Conservation (phyloP, 2,888 invertebrate genomes). For the Drosophila yooni region DNA sequence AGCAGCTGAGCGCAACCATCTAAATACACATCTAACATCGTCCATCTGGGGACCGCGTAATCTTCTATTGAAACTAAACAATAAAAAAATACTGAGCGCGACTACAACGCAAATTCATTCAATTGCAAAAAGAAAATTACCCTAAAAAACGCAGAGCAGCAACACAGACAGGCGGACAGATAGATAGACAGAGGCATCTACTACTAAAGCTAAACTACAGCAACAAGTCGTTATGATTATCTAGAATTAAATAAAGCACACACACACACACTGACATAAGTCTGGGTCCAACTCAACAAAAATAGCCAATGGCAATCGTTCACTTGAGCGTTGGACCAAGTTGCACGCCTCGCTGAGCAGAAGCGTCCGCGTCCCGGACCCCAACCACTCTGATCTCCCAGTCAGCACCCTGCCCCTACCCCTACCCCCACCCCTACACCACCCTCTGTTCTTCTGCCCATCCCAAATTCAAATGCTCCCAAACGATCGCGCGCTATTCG, state of each 20-base stretch:
- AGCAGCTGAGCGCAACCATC: constrained; percentile 75
- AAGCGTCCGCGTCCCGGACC: constrained; percentile 42
- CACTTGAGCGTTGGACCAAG: constrained; percentile 75
- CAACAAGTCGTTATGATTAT: constrained; percentile 79
- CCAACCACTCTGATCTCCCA: constrained; percentile 26
- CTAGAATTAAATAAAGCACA: constrained; percentile 76
- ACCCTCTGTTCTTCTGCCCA: not conserved
- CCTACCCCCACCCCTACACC: not conserved
- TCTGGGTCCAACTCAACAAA: constrained; percentile 37
- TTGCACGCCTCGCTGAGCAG: constrained; percentile 82
- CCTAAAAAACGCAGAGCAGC: constrained; percentile 57
- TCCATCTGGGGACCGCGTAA: constrained; percentile 61
- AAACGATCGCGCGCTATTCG: constrained; percentile 56
- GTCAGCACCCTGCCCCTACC: not conserved
- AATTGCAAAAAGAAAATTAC: constrained; percentile 82
- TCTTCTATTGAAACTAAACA: constrained; percentile 75
- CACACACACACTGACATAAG: constrained; percentile 24
- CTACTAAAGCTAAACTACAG: constrained; percentile 41
- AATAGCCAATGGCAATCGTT: constrained; percentile 63
- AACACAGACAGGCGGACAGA: constrained; percentile 11
- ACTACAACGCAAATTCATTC: constrained; percentile 82
- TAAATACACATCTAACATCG: constrained; percentile 71
- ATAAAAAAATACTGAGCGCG: constrained; percentile 44
- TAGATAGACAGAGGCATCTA: constrained; percentile 40
- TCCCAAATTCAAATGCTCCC: constrained; percentile 29